Evolutionary conservation across 2,888 invertebrate species (phyloP), one percentile per base, ranked within the genome.

Genomic region (Malthinus flaveolus): DNA sequence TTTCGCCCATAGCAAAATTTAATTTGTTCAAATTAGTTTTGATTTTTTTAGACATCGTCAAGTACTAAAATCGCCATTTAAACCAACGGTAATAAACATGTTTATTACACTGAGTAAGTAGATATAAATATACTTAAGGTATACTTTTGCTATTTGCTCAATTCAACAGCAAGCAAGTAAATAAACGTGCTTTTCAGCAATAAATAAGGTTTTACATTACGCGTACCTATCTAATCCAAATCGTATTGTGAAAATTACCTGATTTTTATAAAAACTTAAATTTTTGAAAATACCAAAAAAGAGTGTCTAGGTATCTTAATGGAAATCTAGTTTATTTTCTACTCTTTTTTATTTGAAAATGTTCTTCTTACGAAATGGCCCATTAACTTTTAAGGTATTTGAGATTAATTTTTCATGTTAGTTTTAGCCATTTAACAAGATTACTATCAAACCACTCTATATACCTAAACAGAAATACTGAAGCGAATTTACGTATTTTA

Each of bases 11-110:
- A 23, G 23, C 23, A 23, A 23, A 23, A 23, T 23, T 23, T 23
- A 23, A 23, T 23, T 23, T 23, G 23, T 23, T 23, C 3, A 23
- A 23, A 23, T 23, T 23, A 5, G 3, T 23, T 23, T 23, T 23
- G 23, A 23, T 23, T 23, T 23, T 23, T 23, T 23, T 23, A 23
- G 5, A 23, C 23, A 5, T 23, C 23, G 23, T 23, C n/a, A n/a
- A n/a, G 23, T 23, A 23, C 23, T 23, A 23, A 23, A 45, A 31
- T 54, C 39, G 54, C 15, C 54, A 48, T 54, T 54, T 54, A 47
- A 42, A 54, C 54, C 39, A 54, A 47, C 47, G 39, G 23, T n/a
- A n/a, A 32, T 35, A 37, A 54, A 54, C 54, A 54, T 48, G 54
- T 54, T 47, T 54, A 54, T 54, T 54, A 36, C 48, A 48, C 15